Percentiles rank a stretch among this genome's conserved stretches.
Conservation (phyloP, 2,888 invertebrate species). For the Lacanobia wlatinum region DNA sequence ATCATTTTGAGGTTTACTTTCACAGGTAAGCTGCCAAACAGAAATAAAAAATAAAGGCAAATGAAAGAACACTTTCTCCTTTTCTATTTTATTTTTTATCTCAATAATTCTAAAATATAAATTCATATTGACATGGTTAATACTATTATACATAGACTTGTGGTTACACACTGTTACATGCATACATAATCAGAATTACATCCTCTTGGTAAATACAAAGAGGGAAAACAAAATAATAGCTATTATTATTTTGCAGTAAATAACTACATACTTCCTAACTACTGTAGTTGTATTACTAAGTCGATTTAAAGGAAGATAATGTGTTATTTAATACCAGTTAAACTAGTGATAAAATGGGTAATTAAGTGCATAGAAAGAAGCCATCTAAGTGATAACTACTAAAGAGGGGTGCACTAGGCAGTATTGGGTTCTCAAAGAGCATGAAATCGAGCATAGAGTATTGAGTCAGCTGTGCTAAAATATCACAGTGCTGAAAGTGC, state of each 20-base stretch:
- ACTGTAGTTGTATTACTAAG: neutral
- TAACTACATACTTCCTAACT: constrained; percentile 19
- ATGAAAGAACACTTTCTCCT: constrained; percentile 17
- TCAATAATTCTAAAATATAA: neutral
- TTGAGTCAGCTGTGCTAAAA: neutral
- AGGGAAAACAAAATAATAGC: constrained; percentile 22
- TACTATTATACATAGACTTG: neutral
- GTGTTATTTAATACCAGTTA: neutral
- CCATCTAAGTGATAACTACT: neutral
- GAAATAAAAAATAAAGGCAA: neutral
- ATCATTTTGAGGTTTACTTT: no score
- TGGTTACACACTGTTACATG: neutral
- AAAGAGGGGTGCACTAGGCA: neutral
- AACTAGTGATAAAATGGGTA: neutral
- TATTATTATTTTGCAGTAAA: constrained; percentile 10
- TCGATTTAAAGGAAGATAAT: neutral
- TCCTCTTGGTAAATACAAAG: constrained; percentile 17
- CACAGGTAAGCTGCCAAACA: neutral
- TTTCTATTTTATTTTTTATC: neutral
- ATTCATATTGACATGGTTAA: neutral
- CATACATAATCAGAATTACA: constrained; percentile 8
- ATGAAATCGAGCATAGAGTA: neutral
- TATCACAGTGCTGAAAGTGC: neutral
- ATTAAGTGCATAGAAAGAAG: neutral
- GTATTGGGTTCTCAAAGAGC: neutral